Evolutionary conservation across 1,140 invertebrate species (phyloP).

Genomic region (Neomicropteryx cornuta): DNA sequence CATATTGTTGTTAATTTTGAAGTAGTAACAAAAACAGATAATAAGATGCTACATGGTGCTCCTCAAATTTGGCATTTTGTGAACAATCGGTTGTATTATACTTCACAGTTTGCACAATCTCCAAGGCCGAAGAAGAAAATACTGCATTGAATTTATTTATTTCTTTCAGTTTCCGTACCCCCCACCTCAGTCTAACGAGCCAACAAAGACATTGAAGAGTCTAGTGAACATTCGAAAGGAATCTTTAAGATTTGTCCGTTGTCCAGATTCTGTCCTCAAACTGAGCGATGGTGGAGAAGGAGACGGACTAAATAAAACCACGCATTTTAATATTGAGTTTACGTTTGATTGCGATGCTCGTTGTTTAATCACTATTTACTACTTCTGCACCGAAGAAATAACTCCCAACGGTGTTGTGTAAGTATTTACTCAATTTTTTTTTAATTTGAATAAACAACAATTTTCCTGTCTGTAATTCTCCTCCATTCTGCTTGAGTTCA

Average conservation of each 20-base stretch:
- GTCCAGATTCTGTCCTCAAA: constrained; percentile 38
- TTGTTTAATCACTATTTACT: constrained; percentile 89
- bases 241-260: constrained; percentile 78
- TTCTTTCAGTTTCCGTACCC: constrained; percentile 86
- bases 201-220: constrained; percentile 92
- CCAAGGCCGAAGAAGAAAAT: not conserved
- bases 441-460: constrained; percentile 1
- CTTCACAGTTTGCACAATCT: too few species aligned
- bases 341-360: constrained; percentile 92
- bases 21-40: too few species aligned
- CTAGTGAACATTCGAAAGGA: constrained; percentile 96
- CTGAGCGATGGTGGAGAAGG: constrained; percentile 39
- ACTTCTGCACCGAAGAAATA: constrained; percentile 90
- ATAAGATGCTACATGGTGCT: too few species aligned
- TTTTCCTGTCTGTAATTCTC: constrained; percentile 3
- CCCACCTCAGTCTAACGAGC: constrained; percentile 89
- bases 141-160: constrained; percentile 2
- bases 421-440: constrained; percentile 25
- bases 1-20: too few species aligned
- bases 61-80: too few species aligned
- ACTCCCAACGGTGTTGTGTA: constrained; percentile 64
- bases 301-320: constrained; percentile 46
- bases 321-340: constrained; percentile 91
- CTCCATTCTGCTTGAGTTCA: not conserved
- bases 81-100: too few species aligned